Evolutionary conservation across 37 sponge, comb jelly and placozoan genomes (phyloP).

Genomic region (Amphimedon queenslandica): DNA sequence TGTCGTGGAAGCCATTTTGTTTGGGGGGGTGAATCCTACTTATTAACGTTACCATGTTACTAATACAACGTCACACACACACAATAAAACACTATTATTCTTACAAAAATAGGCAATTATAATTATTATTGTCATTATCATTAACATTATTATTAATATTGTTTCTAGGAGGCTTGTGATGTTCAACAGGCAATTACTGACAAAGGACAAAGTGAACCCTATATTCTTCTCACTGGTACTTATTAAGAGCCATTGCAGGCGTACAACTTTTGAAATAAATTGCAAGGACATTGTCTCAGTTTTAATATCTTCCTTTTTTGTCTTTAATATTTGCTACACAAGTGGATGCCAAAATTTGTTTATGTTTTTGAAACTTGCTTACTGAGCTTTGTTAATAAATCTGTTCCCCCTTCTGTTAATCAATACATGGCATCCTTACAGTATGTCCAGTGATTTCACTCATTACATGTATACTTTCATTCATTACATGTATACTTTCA

Average conservation of each 20-base stretch:
- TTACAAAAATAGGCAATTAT: too few relatives aligned
- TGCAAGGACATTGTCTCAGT: too few relatives aligned
- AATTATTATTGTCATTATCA: too few relatives aligned
- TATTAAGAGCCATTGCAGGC: not conserved
- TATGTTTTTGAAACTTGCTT: not conserved
- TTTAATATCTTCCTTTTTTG: too few relatives aligned
- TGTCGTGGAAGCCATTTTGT: too few relatives aligned
- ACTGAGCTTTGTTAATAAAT: not conserved
- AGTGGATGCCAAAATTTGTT: not conserved
- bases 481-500: constrained; percentile 1
- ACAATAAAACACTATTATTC: too few relatives aligned
- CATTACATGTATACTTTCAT: not conserved
- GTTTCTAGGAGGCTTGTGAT: not conserved
- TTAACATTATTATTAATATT: too few relatives aligned
- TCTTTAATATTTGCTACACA: not conserved
- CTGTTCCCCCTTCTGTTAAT: not conserved
- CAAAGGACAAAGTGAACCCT: not conserved
- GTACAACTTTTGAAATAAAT: too few relatives aligned
- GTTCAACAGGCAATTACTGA: not conserved
- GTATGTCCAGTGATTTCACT: not conserved
- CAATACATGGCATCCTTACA: not conserved
- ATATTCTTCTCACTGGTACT: not conserved
- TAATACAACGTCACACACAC: too few relatives aligned
- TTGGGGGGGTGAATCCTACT: too few relatives aligned
- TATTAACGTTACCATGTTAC: too few relatives aligned